Evolutionary conservation across 2,797 vertebrate species (phyloP).

Genomic region (Nasua narica): DNA sequence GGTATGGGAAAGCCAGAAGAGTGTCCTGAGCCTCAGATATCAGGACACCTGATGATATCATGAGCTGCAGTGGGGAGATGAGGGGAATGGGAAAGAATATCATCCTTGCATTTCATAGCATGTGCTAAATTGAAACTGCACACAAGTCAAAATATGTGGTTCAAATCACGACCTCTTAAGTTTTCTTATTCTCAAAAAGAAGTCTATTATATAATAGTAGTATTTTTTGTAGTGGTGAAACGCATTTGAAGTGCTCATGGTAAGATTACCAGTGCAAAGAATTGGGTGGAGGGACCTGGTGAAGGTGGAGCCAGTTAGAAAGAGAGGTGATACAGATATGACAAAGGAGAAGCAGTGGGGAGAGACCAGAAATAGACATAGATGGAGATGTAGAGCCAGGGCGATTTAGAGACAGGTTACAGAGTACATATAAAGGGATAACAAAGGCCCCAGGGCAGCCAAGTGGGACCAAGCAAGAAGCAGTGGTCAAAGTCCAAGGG

Average conservation of each 20-base stretch:
- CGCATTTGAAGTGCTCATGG: background rate
- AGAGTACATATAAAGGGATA: background rate
- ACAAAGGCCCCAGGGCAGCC: background rate
- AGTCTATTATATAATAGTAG: background rate
- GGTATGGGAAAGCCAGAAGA: background rate
- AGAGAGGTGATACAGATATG: background rate
- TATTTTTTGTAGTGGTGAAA: background rate
- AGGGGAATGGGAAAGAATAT: rapidly evolving
- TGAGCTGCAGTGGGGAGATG: background rate
- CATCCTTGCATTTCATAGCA: background rate
- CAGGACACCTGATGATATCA: too few relatives aligned
- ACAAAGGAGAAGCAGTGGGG: background rate
- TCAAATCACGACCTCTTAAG: background rate
- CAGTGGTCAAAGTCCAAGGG: background rate
- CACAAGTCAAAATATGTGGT: background rate
- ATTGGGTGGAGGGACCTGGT: background rate
- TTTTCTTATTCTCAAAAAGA: background rate
- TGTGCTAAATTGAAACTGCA: background rate
- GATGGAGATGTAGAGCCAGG: background rate
- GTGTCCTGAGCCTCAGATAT: background rate
- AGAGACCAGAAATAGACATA: background rate
- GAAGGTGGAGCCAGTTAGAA: too few relatives aligned
- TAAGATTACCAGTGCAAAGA: background rate
- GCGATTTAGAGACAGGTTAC: rapidly evolving
- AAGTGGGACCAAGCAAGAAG: background rate